These are phyloP conservation scores for Drosophila bocqueti DNA, from an alignment of 1,140 invertebrate species.

Conservation along the genomic window DNA sequence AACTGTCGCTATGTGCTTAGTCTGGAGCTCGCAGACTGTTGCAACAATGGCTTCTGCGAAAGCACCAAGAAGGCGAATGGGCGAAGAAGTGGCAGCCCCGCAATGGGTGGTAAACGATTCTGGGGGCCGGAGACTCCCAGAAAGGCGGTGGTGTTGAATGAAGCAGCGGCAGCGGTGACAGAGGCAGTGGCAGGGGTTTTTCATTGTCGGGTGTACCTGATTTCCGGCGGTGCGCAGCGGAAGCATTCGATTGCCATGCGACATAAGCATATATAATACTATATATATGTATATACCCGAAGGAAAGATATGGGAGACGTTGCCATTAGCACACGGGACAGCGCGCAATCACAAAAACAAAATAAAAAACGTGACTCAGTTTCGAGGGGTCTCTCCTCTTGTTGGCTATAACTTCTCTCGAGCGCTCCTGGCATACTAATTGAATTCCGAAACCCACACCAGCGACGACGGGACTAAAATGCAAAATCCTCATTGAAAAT, in stretches of 20 bases:
- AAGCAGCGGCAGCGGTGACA: not conserved
- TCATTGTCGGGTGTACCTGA: constrained; percentile 65
- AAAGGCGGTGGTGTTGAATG: constrained; percentile 1
- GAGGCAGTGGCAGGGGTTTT: constrained; percentile 9
- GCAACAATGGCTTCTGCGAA: constrained; percentile 43
- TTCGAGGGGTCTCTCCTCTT: constrained; percentile 2
- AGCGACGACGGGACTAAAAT: constrained; percentile 17
- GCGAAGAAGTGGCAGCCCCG: constrained; percentile 14
- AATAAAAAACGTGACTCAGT: constrained; percentile 51
- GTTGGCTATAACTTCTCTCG: constrained; percentile 4
- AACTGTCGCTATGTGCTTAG: constrained; percentile 12
- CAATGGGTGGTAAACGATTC: constrained; percentile 25
- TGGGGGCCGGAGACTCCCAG: not conserved
- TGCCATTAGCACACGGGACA: constrained; percentile 24
- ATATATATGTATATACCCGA: not conserved
- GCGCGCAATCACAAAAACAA: constrained; percentile 15
- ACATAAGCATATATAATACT: constrained; percentile 37
- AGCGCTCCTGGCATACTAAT: constrained; percentile 62
- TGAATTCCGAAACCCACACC: constrained; percentile 24
- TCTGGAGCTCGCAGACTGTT: constrained; percentile 28
- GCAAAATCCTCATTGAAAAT: constrained; percentile 76
- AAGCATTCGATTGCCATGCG: constrained; percentile 76
- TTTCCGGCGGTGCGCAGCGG: constrained; percentile 77
- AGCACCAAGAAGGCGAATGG: constrained; percentile 20
- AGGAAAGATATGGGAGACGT: constrained; percentile 29